These are phyloP conservation scores for Sander vitreus DNA, from an alignment of 2,113 vertebrate species.

Conservation along the genomic window DNA sequence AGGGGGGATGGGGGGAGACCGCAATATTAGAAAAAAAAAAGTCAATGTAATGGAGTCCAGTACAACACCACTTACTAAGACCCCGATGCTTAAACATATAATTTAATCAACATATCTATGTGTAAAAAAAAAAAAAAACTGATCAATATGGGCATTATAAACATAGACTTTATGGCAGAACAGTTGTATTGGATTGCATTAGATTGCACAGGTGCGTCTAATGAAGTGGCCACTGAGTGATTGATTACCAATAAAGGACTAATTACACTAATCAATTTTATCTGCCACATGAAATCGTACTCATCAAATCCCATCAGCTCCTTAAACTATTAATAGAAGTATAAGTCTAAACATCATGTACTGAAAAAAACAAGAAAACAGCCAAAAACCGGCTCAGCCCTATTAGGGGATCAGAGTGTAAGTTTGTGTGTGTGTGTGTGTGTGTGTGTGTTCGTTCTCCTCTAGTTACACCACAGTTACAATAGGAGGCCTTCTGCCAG, in stretches of 20 bases:
- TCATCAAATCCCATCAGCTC: too few species aligned
- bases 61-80: not conserved
- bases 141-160: not conserved
- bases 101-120: not conserved
- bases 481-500: conserved; percentile 50
- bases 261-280: too few species aligned
- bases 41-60: not conserved
- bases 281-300: too few species aligned
- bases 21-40: not conserved
- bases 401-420: conserved; percentile 42
- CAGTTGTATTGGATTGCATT: not conserved
- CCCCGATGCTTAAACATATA: not conserved
- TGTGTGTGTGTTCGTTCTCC: not conserved
- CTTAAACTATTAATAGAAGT: not conserved
- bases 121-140: not conserved
- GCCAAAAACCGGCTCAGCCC: conserved; percentile 15
- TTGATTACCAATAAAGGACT: too few species aligned
- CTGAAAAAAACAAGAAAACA: conserved; percentile 42
- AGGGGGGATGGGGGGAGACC: too few species aligned
- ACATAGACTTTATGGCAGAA: not conserved
- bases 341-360: not conserved
- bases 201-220: not conserved
- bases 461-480: conserved; percentile 59
- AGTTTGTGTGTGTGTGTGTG: not conserved
- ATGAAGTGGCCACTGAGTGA: not conserved